Evolutionary conservation across 2,888 invertebrate species (phyloP), one percentile per base, ranked within the genome.

Genomic region (Megalurothrips usitatus): DNA sequence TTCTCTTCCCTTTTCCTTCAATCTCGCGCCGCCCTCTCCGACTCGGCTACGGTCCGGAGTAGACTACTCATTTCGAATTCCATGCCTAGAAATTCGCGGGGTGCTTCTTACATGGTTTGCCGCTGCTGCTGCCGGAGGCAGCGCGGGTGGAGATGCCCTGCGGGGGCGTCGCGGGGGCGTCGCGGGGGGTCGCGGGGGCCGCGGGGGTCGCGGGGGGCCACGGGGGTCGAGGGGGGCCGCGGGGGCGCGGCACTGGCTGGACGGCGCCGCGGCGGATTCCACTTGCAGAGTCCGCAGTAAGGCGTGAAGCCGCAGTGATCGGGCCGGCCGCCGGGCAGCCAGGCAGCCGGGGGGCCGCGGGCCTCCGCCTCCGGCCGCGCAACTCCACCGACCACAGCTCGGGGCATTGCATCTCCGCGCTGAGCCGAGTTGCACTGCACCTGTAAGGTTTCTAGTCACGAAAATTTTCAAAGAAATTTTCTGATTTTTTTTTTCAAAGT

Each of bases 81-180:
- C 68, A 75, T 75, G 68, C 68, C 68, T 75, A 75, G 68, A 75
- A 75, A 75, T 75, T 75, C 68, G 68, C 68, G 68, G 34, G 68
- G 26, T 26, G 68, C 68, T 75, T 75, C 68, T 75, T 75, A 75
- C 26, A 75, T 75, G 68, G 68, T 75, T 26, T 11, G 68, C 58
- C 17, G 58, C 58, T 6, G n/a, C n/a, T n/a, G n/a, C n/a, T n/a
- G n/a, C n/a, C n/a, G n/a, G n/a, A n/a, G 23, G 23, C 26, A 9
- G 23, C 68, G 68, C 1, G 23, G 68, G 68, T 23, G 68, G 68
- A 19, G 63, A 43, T 19, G 63, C 9, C 3, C 14, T 10, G 63
- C 14, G 6, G 63, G 11, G 19, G 63, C 63, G 63, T 63, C 19
- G 63, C 63, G 63, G 14, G 17, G 63, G 63, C 63, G n/a, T 1